Evolutionary conservation across 2,797 vertebrate genomes (phyloP).

Genomic region (Paramormyrops hopkinsi): DNA sequence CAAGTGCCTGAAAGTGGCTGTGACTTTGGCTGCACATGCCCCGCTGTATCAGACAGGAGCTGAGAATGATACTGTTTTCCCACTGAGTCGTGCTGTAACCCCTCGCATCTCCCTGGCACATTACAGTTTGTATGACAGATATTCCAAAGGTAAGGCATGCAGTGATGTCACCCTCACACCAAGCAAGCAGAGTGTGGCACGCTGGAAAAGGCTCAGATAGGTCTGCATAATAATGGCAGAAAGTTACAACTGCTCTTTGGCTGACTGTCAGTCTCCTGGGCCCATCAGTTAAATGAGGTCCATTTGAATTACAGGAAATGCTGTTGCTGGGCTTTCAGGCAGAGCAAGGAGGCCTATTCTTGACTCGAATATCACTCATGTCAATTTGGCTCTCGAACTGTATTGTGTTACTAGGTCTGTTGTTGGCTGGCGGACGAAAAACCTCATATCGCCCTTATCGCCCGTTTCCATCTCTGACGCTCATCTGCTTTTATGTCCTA

Average conservation of each 20-base stretch:
- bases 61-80: neutral
- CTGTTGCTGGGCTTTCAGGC: conserved; percentile 41
- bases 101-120: neutral
- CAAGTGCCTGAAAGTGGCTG: neutral
- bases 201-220: conserved; percentile 45
- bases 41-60: neutral
- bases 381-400: neutral
- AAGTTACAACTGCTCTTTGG: conserved; percentile 35
- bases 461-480: neutral
- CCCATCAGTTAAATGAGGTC: conserved; percentile 52
- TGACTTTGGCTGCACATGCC: neutral
- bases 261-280: neutral
- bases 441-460: neutral
- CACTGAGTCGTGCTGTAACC: neutral
- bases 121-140: neutral
- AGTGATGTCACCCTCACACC: neutral
- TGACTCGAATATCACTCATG: neutral
- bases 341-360: neutral
- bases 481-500: neutral
- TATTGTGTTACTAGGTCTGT: neutral
- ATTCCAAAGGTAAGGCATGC: neutral
- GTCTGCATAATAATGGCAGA: conserved; percentile 43
- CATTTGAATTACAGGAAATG: conserved; percentile 49
- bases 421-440: neutral
- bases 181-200: neutral